phyloP scores from a whole-genome alignment of 2,113 vertebrate species.

The Sitta europaea region DNA sequence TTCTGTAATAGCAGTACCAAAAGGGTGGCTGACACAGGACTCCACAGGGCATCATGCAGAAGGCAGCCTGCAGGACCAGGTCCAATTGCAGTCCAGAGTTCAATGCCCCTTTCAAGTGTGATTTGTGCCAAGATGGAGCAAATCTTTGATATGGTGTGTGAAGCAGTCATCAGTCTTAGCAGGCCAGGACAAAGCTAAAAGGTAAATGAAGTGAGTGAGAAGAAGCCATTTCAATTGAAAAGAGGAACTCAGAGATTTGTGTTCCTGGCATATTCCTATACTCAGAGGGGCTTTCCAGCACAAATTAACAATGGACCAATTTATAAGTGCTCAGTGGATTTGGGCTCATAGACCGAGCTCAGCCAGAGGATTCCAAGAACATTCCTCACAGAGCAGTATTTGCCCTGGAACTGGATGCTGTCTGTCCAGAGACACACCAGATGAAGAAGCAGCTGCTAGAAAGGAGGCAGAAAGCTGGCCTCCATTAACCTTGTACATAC shows the following conservation, averaged over 20 bases:
- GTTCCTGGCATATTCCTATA: neutral
- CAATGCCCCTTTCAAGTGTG: neutral
- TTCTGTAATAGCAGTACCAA: neutral
- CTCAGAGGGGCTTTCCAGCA: neutral
- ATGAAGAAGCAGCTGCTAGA: conserved; percentile 52
- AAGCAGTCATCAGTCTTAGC: neutral
- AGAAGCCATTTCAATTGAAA: neutral
- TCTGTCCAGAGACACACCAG: neutral
- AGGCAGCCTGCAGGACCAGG: neutral
- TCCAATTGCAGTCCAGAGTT: neutral
- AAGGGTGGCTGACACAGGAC: neutral
- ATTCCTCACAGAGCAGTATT: conserved; percentile 22
- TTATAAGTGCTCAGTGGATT: neutral
- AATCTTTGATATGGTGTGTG: neutral
- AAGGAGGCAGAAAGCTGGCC: neutral
- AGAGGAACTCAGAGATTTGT: neutral
- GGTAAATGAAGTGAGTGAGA: neutral
- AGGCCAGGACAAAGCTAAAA: neutral
- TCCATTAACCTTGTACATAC: neutral
- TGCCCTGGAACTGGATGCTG: neutral
- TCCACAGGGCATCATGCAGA: neutral
- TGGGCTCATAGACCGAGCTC: neutral
- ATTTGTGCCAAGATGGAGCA: neutral
- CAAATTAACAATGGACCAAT: conserved; percentile 3
- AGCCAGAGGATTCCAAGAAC: conserved; percentile 22